phyloP scores from a whole-genome alignment of 2,113 vertebrate genomes.

The Pseudorhombus dupliciocellatus region DNA sequence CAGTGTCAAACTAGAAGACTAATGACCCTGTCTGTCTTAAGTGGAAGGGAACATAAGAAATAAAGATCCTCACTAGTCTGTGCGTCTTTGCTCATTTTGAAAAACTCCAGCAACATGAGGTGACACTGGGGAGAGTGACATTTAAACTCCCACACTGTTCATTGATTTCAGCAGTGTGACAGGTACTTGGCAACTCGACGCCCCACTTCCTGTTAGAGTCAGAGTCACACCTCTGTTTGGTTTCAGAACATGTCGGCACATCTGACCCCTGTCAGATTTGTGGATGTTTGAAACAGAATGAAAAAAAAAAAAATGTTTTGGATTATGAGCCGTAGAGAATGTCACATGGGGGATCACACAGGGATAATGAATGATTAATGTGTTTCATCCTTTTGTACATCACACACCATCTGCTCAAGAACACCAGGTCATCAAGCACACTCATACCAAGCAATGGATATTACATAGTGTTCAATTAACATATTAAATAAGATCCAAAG shows the following conservation, averaged over 20 bases:
- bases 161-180: constrained; percentile 35
- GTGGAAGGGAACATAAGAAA: background rate
- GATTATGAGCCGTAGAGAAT: background rate
- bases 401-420: background rate
- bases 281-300: background rate
- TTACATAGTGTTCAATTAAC: background rate
- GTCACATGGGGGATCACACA: background rate
- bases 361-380: background rate
- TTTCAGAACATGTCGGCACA: background rate
- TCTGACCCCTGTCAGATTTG: background rate
- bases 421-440: background rate
- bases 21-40: constrained; percentile 28
- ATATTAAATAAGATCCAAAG: background rate
- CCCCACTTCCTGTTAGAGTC: constrained; percentile 15
- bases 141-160: constrained; percentile 33
- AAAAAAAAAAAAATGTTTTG: background rate
- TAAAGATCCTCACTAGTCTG: background rate
- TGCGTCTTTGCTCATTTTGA: constrained; percentile 37
- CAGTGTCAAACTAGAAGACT: background rate
- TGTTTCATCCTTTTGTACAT: background rate
- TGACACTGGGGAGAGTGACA: constrained; percentile 43
- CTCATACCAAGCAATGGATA: background rate
- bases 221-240: background rate
- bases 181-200: constrained; percentile 23
- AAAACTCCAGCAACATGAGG: constrained; percentile 27